Base-by-base conservation (phyloP, 2,888 invertebrate species). In the Caradrina clavipalpis region DNA sequence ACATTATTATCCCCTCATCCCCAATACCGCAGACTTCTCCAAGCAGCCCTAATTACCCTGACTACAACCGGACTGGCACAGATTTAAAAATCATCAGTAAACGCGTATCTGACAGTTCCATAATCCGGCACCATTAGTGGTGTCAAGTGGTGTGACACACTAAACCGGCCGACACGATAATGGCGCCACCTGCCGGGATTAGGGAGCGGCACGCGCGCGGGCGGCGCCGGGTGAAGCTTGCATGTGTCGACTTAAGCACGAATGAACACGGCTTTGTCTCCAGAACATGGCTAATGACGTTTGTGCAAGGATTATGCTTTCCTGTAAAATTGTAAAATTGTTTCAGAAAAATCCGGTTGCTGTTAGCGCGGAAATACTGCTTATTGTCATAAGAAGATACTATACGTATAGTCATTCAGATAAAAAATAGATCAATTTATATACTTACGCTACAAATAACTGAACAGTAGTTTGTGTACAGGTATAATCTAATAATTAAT, bases 191-290 rank as follows among this genome's bases (percentile, higher is more conserved):
- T 79, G 78, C 54, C 35, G 57, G 58, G 61, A 53, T 54, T 67
- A 68, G 42, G 19, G 17, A 10, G 49, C 51, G 42, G 49, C 80
- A 42, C 39, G 26, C n/a, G 39, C 56, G 26, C 64, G 57, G 56
- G 39, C 26, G 42, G 3, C 39, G 39, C 39, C 39, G 39, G 11
- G 11, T 13, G 39, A 39, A 74, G 80, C 57, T 49, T 49, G 59
- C 59, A 58, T 73, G 66, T 69, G 80, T 64, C 76, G 76, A 77
- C 76, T 77, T 75, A 80, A 61, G 58, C 76, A 55, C 76, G 76
- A 76, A 55, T 64, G 76, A 61, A 75, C 76, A 69, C 57, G 76
- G 64, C 80, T 77, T 76, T 64, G 61, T 75, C 69, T 80, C 51
- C 31, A 54, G 63, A 64, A 69, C 76, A 61, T 42, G 58, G 57